Base-by-base conservation (phyloP, 2,888 invertebrate species). In the Linnaemya vulpina region DNA sequence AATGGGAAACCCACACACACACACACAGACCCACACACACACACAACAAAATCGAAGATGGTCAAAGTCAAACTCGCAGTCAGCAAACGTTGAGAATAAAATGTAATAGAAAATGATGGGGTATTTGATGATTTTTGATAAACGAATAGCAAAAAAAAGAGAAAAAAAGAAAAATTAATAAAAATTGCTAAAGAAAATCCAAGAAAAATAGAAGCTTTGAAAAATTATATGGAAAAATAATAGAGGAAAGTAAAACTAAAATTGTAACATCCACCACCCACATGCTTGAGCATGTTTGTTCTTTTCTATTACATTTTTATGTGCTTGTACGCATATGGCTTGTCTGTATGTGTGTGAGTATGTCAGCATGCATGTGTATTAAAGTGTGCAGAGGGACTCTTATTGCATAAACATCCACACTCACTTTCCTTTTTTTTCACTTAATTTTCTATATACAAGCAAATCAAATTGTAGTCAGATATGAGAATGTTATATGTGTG, bases 261-360 rank as follows among this genome's bases (percentile, higher is more conserved):
- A 22, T 75, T 43, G 65, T 67, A 76, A 58, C 79, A 73, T 9
- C 67, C 75, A 71, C 78, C 75, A 71, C 75, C 78, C 78, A 76
- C 55, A 75, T 63, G 60, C 20, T 49, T 53, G 40, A 53, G 73
- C 63, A 53, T 58, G 13, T 35, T 70, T 49, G 63, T 75, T 81
- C n/a, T n/a, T n/a, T n/a, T 68, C 73, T 80, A 73, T 76, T 74
- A 68, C 51, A 80, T 53, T 53, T 73, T 80, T 62, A 43, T 60
- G 15, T 60, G 35, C 17, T 11, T 17, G n/a, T 35, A n/a, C 10
- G 58, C 8, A 55, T 15, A 25, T 25, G 5, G 30, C 30, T 3
- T 30, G 30, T 30, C 3, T 30, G 5, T 30, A 5, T 30, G 30
- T 30, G 30, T 30, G 25, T 15, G 15, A 25, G 13, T 13, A 22